These are phyloP conservation scores for Gorsachius goisagi DNA, from an alignment of 2,113 vertebrate genomes.

Conservation along the genomic window DNA sequence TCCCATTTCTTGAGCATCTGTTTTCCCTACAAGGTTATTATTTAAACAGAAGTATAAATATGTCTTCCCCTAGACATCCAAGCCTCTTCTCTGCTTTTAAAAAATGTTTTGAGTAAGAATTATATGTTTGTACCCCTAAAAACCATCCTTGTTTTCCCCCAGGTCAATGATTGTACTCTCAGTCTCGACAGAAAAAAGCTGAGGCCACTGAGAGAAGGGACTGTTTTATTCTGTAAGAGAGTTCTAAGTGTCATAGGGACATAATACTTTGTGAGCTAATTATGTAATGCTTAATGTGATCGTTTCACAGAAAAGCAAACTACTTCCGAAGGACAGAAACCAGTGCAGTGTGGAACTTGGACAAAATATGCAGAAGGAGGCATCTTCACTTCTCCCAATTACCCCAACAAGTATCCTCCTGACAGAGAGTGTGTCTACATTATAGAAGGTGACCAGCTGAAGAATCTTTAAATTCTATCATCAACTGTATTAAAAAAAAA, in stretches of 20 bases:
- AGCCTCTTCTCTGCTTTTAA: neutral
- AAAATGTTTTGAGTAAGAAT: neutral
- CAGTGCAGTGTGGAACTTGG: constrained; percentile 95
- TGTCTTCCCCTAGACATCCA: neutral
- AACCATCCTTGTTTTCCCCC: neutral
- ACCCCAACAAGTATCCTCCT: constrained; percentile 97
- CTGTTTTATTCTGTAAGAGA: neutral
- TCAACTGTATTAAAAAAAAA: neutral
- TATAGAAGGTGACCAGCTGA: constrained; percentile 88
- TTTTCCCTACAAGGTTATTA: neutral
- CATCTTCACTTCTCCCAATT: constrained; percentile 96
- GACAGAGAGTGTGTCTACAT: constrained; percentile 97
- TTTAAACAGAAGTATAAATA: neutral
- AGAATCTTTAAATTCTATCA: neutral
- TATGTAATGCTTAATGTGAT: constrained; percentile 12
- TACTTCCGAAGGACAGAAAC: constrained; percentile 91
- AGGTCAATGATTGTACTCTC: neutral
- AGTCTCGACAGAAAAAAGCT: neutral
- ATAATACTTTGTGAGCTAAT: neutral
- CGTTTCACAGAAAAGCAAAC: constrained; percentile 83
- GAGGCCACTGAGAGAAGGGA: neutral
- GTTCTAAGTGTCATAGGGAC: neutral
- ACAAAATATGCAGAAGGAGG: constrained; percentile 96
- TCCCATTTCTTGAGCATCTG: neutral
- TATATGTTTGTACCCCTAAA: neutral